phyloP scores from a whole-genome alignment of 2,113 vertebrate genomes.

The Sander lucioperca region DNA sequence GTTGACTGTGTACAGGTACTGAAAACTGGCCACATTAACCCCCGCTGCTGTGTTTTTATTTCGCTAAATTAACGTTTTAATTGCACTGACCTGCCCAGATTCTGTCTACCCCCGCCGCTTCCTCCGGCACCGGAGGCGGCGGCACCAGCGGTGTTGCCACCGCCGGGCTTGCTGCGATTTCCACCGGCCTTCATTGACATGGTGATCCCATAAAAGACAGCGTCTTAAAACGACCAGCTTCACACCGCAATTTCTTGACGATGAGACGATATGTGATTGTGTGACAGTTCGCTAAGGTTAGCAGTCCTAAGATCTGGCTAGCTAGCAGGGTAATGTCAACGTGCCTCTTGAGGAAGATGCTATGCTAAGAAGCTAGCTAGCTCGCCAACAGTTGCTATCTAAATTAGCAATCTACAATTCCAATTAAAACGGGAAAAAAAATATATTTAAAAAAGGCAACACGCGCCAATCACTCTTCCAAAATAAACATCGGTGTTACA shows the following conservation, averaged over 20 bases:
- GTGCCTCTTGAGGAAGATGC: constrained; percentile 69
- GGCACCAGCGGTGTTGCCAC: constrained; percentile 83
- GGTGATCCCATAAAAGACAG: constrained; percentile 89
- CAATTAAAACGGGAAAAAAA: constrained; percentile 73
- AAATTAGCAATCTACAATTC: constrained; percentile 77
- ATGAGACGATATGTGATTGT: constrained; percentile 48
- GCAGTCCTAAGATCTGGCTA: constrained; percentile 36
- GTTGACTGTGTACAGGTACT: background rate
- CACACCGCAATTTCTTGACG: constrained; percentile 58
- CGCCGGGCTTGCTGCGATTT: constrained; percentile 87
- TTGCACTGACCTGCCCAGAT: constrained; percentile 90
- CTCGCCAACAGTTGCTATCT: constrained; percentile 69
- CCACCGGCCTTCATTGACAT: constrained; percentile 94
- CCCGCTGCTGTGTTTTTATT: constrained; percentile 37
- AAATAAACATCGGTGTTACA: constrained; percentile 61
- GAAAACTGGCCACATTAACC: background rate
- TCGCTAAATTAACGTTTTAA: constrained; percentile 29
- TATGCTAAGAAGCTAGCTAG: constrained; percentile 74
- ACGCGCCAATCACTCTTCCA: constrained; percentile 54
- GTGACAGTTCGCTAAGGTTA: constrained; percentile 70
- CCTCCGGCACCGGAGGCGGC: constrained; percentile 83
- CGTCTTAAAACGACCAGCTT: constrained; percentile 72
- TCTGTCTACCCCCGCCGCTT: constrained; percentile 87
- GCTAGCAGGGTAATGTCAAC: constrained; percentile 73
- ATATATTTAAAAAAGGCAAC: constrained; percentile 72